A percentile compares a stretch with the other conserved stretches of the same genome.
phyloP scores from a whole-genome alignment of 2,888 invertebrate species.

The Catocala sponsa region DNA sequence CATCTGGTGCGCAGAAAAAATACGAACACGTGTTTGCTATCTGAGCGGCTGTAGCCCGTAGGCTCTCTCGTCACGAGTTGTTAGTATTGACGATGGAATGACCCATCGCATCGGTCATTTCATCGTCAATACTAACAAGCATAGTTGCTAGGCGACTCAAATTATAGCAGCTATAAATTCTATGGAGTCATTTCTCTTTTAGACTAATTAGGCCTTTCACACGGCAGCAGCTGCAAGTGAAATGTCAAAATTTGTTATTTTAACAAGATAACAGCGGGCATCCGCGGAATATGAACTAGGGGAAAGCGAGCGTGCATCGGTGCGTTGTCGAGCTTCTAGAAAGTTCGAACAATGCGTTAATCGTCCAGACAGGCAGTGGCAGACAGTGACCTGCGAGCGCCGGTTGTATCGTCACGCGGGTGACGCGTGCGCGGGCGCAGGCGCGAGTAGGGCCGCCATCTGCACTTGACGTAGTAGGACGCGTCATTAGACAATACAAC shows the following conservation, averaged over 20 bases:
- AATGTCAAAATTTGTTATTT: slow-evolving; percentile 39
- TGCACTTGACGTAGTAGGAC: background rate
- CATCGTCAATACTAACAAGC: background rate
- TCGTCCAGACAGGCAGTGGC: slow-evolving; percentile 50
- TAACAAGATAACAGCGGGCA: slow-evolving; percentile 41
- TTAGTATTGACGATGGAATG: too few species aligned
- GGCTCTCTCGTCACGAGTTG: background rate
- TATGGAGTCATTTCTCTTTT: slow-evolving; percentile 10
- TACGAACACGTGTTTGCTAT: slow-evolving; percentile 20
- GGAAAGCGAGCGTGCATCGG: slow-evolving; percentile 51
- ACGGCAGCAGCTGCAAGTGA: slow-evolving; percentile 40
- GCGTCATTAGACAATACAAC: slow-evolving; percentile 2
- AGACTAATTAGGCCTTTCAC: slow-evolving; percentile 31
- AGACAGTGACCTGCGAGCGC: slow-evolving; percentile 58
- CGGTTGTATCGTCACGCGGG: slow-evolving; percentile 55
- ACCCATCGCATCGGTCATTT: slow-evolving; percentile 4
- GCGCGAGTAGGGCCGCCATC: slow-evolving; percentile 35
- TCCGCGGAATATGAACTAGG: slow-evolving; percentile 49
- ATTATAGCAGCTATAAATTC: background rate
- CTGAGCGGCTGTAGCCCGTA: slow-evolving; percentile 4
- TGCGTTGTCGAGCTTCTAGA: slow-evolving; percentile 57
- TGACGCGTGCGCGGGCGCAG: slow-evolving; percentile 51
- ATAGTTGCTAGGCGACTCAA: too few species aligned
- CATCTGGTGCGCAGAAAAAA: slow-evolving; percentile 13
- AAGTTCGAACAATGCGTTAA: slow-evolving; percentile 64